These are phyloP conservation scores for Cyprinodon diabolis DNA, from an alignment of 2,797 vertebrate species.

Conservation along the genomic window DNA sequence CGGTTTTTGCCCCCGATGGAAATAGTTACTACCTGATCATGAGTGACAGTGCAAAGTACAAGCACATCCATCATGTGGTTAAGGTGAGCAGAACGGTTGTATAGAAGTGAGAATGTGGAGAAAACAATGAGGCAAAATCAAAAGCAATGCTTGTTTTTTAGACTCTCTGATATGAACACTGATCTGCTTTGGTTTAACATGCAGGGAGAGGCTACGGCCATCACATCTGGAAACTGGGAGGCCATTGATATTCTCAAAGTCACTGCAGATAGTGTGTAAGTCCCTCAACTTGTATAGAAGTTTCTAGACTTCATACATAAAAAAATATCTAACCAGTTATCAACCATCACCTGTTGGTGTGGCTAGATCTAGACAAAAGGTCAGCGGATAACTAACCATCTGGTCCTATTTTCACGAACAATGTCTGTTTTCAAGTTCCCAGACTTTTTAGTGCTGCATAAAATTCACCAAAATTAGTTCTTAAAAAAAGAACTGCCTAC, in stretches of 20 bases:
- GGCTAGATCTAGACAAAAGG: too few species aligned
- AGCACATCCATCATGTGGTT: slow-evolving; percentile 90
- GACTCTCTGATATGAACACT: not conserved
- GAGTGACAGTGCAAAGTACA: slow-evolving; percentile 86
- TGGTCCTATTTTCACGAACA: not conserved
- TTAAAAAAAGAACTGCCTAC: not conserved
- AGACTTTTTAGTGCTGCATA: not conserved
- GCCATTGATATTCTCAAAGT: slow-evolving; percentile 88
- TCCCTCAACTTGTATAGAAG: too few species aligned
- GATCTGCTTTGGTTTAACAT: slow-evolving; percentile 6
- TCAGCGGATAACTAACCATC: not conserved
- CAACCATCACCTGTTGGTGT: not conserved
- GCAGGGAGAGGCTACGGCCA: slow-evolving; percentile 71
- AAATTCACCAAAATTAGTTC: not conserved
- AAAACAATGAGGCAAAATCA: not conserved
- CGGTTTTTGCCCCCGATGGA: slow-evolving; percentile 85
- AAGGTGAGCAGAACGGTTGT: slow-evolving; percentile 52
- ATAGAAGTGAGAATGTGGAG: not conserved
- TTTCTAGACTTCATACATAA: too few species aligned
- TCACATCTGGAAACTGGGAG: slow-evolving; percentile 92
- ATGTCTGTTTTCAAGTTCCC: not conserved
- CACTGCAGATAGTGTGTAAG: slow-evolving; percentile 84
- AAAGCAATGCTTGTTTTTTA: too few species aligned
- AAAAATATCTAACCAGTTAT: not conserved
- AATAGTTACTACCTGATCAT: slow-evolving; percentile 89